Evolutionary conservation across 1,140 invertebrate species (phyloP), one percentile per base, ranked within the genome.

Genomic region (Leptinotarsa lineolata): DNA sequence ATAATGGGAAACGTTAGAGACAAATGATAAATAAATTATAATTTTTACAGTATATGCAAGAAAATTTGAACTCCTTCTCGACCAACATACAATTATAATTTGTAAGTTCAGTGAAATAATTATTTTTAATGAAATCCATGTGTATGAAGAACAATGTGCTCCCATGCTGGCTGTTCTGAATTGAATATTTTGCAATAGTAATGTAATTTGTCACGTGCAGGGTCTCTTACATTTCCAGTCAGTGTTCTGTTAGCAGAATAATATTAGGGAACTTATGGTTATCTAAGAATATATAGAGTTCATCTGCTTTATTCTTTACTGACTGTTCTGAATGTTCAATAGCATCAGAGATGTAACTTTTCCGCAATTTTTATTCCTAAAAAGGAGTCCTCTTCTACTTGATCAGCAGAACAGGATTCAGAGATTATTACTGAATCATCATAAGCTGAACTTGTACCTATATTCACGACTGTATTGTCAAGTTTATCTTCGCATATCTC

Each of bases 221-320:
- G 4, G 59, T 2, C 8, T 61, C 59, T 61, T 61, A n/a, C 60
- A 63, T 18, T 4, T 63, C 60, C 60, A 63, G 60, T n/a, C 60
- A 63, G 20, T 63, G 60, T 11, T 63, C 60, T 63, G 60, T 63
- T 63, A 63, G 60, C 20, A 63, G 1, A 18, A 63, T 13, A 21
- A 63, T 63, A 63, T 16, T 63, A 63, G 60, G 20, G 60, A 63
- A 63, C 1, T 63, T 63, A n/a, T 22, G 60, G 20, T 63, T 6
- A 63, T 63, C 60, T 63, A 63, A 63, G 6, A 63, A 63, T 63
- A 22, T 63, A 63, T 63, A 63, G 60, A 63, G 60, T 63, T 63
- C 60, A 63, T 63, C 20, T n/a, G 20, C 18, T 22, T 63, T 63
- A 20, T 63, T 63, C 18, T 16, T 63, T 13, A 63, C 20, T 61